Conservation (phyloP, 2,888 invertebrate species). For the Plebejus melissa region DNA sequence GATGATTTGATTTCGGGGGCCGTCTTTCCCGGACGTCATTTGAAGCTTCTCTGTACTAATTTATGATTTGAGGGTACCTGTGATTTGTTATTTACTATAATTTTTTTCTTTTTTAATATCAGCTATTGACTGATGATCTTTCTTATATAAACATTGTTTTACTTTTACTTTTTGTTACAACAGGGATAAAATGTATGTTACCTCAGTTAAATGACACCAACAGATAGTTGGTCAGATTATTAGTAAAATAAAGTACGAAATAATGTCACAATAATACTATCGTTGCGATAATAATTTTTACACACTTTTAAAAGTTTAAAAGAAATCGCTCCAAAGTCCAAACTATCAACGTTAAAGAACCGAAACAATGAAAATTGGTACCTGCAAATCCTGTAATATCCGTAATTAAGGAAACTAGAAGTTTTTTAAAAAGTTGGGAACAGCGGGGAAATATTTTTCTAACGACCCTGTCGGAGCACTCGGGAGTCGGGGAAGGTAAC, state of each 20-base stretch:
- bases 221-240: too few relatives aligned
- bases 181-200: too few relatives aligned
- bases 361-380: neutral
- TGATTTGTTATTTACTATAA: neutral
- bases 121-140: too few relatives aligned
- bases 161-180: too few relatives aligned
- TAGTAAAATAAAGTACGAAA: too few relatives aligned
- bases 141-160: too few relatives aligned
- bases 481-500: neutral
- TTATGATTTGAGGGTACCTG: neutral
- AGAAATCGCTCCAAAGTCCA: neutral
- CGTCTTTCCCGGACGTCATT: neutral
- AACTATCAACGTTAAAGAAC: neutral
- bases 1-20: neutral
- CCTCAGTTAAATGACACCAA: too few relatives aligned
- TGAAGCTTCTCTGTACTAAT: neutral
- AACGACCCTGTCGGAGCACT: slow-evolving; percentile 6
- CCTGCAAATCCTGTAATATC: neutral
- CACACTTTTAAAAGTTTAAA: neutral
- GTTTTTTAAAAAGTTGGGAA: neutral
- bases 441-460: slow-evolving; percentile 3
- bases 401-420: neutral
- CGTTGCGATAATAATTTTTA: neutral
- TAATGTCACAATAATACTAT: neutral
- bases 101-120: too few relatives aligned